Conservation (phyloP, 1,140 invertebrate genomes). For the Neuroterus valhalla region DNA sequence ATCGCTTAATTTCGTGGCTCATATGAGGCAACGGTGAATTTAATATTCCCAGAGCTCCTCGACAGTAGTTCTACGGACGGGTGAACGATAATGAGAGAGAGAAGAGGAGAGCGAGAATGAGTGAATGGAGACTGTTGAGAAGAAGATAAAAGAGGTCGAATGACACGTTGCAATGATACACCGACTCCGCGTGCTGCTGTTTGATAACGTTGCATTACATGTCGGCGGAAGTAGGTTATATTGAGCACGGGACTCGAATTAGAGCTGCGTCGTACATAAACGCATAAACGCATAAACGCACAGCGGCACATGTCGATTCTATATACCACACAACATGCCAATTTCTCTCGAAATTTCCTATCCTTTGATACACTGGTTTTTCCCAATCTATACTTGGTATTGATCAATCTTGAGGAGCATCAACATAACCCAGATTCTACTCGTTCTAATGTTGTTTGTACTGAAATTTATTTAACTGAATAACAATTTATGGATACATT, state of each 20-base stretch:
- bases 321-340: constrained; percentile 44
- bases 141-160: constrained; percentile 38
- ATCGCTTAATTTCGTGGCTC: constrained; percentile 69
- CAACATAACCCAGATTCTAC: no score
- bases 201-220: constrained; percentile 57
- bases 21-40: constrained; percentile 60
- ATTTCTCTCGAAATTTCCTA: no score
- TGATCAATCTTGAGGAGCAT: neutral
- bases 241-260: constrained; percentile 57
- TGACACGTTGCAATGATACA: constrained; percentile 35
- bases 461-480: no score
- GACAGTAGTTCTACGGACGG: constrained; percentile 49
- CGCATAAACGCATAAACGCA: constrained; percentile 67
- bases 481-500: no score
- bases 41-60: constrained; percentile 57
- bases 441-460: no score
- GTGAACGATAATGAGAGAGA: constrained; percentile 58
- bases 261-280: constrained; percentile 57
- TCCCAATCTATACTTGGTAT: neutral
- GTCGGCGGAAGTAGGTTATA: constrained; percentile 54
- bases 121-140: constrained; percentile 32
- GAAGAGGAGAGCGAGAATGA: constrained; percentile 35
- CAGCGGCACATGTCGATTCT: constrained; percentile 50
- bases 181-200: constrained; percentile 41
- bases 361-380: neutral